These are phyloP conservation scores for Biston betularia DNA, from an alignment of 2,888 invertebrate genomes.

Conservation along the genomic window DNA sequence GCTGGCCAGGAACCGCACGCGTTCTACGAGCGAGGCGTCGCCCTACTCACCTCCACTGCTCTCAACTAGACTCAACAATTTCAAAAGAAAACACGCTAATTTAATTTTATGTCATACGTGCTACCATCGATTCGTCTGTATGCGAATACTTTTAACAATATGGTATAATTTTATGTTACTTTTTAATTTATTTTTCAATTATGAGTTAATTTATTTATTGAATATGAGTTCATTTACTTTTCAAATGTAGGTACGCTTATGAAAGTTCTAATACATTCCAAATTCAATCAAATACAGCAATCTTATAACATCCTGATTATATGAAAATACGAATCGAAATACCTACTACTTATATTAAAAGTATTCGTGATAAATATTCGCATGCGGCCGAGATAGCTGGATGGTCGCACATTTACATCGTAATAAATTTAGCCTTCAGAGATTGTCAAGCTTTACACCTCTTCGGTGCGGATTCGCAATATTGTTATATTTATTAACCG, in stretches of 20 bases:
- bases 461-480: background rate
- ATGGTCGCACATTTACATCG: background rate
- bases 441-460: background rate
- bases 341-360: background rate
- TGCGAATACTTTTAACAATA: no score
- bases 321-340: background rate
- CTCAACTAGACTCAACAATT: conserved; percentile 83
- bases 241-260: no score
- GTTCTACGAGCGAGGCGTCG: conserved; percentile 99
- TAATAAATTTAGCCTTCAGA: background rate
- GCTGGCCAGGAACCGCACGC: conserved; percentile 97
- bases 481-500: background rate
- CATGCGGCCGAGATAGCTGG: background rate
- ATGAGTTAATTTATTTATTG: no score
- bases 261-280: no score
- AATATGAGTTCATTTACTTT: no score
- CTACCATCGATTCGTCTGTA: no score
- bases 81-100: no score
- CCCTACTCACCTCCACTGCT: conserved; percentile 96
- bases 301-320: no score
- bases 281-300: no score
- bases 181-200: no score
- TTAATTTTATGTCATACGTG: no score
- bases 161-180: no score
- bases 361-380: background rate